These are phyloP conservation scores for Andrena flavipes DNA, from an alignment of 2,888 invertebrate species.

Conservation along the genomic window DNA sequence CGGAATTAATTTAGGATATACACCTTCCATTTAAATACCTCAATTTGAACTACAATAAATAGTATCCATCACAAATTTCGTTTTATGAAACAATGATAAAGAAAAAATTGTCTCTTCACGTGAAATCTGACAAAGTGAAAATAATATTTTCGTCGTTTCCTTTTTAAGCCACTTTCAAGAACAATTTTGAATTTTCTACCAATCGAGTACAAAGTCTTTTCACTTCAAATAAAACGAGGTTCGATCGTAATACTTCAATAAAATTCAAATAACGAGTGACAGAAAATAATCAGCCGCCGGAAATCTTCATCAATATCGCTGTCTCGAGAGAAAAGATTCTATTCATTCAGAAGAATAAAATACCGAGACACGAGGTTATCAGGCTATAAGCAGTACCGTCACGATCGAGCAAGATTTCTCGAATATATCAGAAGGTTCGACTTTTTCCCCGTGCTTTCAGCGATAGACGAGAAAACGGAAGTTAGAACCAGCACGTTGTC, in stretches of 20 bases:
- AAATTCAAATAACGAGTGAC: too few relatives aligned
- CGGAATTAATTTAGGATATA: too few relatives aligned
- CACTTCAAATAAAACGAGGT: too few relatives aligned
- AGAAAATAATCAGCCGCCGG: too few relatives aligned
- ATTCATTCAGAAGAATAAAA: not conserved
- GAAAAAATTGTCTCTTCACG: too few relatives aligned
- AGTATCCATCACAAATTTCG: not conserved
- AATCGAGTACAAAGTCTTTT: too few relatives aligned
- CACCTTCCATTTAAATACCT: not conserved
- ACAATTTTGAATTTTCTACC: too few relatives aligned
- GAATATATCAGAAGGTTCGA: not conserved
- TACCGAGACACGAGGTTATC: not conserved
- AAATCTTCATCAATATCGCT: not conserved
- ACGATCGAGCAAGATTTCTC: not conserved
- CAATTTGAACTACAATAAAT: not conserved
- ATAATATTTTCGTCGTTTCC: too few relatives aligned
- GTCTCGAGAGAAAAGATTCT: not conserved
- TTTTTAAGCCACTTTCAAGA: too few relatives aligned
- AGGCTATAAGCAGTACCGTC: not conserved
- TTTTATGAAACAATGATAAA: too few relatives aligned
- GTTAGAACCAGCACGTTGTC: conserved; percentile 29
- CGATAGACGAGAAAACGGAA: conserved; percentile 36
- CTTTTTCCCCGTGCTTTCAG: not conserved
- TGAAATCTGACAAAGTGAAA: too few relatives aligned
- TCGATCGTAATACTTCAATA: too few relatives aligned